Evolutionary conservation across 2,113 vertebrate genomes (phyloP).

Genomic region (Hyla sarda): DNA sequence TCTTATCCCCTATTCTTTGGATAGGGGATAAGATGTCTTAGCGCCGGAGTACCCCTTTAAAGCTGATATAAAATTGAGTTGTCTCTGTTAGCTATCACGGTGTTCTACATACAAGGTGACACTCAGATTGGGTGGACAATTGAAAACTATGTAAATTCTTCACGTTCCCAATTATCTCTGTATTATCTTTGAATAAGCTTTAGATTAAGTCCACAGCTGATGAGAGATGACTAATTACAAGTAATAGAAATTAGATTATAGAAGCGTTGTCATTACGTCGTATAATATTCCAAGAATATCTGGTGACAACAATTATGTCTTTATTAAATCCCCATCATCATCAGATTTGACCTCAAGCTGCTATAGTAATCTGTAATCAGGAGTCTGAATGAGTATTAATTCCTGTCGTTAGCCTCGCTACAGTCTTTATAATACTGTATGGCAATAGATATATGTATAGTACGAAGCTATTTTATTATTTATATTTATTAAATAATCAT

Average conservation of each 20-base stretch:
- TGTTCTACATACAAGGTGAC: too few relatives aligned
- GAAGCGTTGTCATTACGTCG: background rate
- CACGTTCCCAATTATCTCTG: too few relatives aligned
- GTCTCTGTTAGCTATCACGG: too few relatives aligned
- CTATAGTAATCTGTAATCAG: background rate
- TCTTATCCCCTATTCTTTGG: too few relatives aligned
- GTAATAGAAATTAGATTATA: constrained; percentile 5
- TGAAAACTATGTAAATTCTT: background rate
- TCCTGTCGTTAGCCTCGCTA: background rate
- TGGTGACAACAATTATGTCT: background rate
- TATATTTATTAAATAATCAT: too few relatives aligned
- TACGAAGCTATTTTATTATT: background rate
- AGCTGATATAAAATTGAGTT: background rate
- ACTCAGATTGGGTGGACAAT: background rate
- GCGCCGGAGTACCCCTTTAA: background rate
- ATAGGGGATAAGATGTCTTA: too few relatives aligned
- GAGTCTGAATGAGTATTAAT: background rate
- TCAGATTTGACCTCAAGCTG: background rate
- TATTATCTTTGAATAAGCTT: too few relatives aligned
- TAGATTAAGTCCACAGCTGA: background rate
- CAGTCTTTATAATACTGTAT: background rate
- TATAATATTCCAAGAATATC: background rate
- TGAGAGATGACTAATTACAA: background rate
- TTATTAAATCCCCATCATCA: background rate
- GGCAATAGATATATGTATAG: background rate